Evolutionary conservation across 2,888 invertebrate species (phyloP), one percentile per base, ranked within the genome.

Genomic region (Halictus ligatus): DNA sequence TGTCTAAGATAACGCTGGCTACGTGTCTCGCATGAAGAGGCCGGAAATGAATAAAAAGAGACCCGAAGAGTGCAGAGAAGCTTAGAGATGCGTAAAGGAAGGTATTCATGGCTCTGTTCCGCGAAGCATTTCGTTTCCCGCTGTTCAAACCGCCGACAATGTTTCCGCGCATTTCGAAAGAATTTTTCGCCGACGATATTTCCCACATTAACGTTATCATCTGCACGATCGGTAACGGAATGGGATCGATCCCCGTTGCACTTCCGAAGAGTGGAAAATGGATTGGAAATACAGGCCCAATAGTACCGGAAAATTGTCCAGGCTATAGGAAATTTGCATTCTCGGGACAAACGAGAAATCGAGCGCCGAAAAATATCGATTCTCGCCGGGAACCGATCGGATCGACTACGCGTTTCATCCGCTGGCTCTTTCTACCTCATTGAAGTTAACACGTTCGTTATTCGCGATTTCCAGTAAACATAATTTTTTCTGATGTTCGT

Each of bases 291-390:
- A 67, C 67, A 67, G 67, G 18, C 29, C 7, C n/a, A 46, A 48
- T 2, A 40, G 25, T 40, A 58, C 40, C 15, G 43, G 18, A 60
- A 73, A 73, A 72, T n/a, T 25, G 43, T 25, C 6, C 15, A 15
- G 18, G 77, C 21, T 40, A 35, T 7, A 29, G 71, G 6, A 58
- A 58, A 80, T 84, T 84, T 84, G 46, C 76, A 80, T 84, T 75
- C 75, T 71, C 84, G 21, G 29, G 50, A 6, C 58, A 50, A 69
- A 13, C 43, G 79, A 50, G 76, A 43, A 67, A 74, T 74, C 15
- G 84, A 80, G 71, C 54, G 71, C 80, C 48, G 64, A 25, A 54
- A 76, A 48, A 73, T 60, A 79, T 77, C 80, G 84, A 85, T 85
- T 75, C 80, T 84, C 84, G 84, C 80, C 83, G 79, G 58, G 83